Evolutionary conservation across 2,113 vertebrate genomes (phyloP), one percentile per base, ranked within the genome.

Genomic region (Pseudorhombus dupliciocellatus): DNA sequence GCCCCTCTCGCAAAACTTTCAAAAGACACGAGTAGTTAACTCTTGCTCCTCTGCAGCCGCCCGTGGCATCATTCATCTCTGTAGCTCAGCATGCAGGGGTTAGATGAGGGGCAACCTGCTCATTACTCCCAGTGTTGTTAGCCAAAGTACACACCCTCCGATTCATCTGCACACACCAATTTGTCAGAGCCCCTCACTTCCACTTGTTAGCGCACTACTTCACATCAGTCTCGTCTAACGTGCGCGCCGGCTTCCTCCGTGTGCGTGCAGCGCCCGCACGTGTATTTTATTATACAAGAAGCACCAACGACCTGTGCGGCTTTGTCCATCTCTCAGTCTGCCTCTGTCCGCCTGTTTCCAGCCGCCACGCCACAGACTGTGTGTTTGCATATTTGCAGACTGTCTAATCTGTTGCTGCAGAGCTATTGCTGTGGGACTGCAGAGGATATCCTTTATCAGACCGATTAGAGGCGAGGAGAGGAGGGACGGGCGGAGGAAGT

Each of bases 101-200:
- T 89, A 87, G 70, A 51, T 82, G 81, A 77, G 82, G 88, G 82
- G 77, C 86, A 92, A 84, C 87, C 80, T 79, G 84, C 89, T 92
- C 90, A 91, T 94, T 92, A 92, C 88, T 91, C 85, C 73, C 77
- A 92, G 85, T 83, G 83, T 89, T 88, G 81, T 92, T 92, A 90
- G 81, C 79, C 66, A 84, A 89, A 83, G 72, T 79, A 84, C 62
- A 71, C 73, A 77, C 22, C 48, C 81, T 78, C 46, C 73, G 46
- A 89, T 92, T 91, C 76, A 91, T 92, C 90, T 90, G 84, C 85
- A 50, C 83, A 70, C 79, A 77, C 58, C 81, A 67, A 91, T 91
- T 90, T 80, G 87, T 90, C 90, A 87, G 74, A 82, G 81, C 70
- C 68, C 60, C 80, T 85, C 84, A 87, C 88, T 88, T 90, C 70